Percentiles rank a stretch among this genome's conserved stretches.
Conservation (phyloP, 2,888 invertebrate genomes). For the Macrophya alboannulata region DNA sequence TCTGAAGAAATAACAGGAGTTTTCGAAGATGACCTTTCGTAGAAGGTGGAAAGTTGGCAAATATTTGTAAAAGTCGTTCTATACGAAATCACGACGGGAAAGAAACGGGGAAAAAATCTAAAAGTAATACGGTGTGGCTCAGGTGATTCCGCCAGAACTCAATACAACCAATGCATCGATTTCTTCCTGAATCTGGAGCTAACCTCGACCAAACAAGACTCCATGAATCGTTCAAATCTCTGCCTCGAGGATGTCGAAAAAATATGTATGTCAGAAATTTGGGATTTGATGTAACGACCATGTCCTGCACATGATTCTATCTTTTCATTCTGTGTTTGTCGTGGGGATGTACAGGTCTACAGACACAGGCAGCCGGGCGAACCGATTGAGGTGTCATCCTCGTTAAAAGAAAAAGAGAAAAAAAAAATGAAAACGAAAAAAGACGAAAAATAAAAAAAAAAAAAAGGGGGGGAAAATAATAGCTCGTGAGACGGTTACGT, state of each 20-base stretch:
- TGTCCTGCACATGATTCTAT: background rate
- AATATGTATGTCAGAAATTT: background rate
- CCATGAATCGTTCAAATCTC: background rate
- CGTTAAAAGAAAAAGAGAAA: background rate
- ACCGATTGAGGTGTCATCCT: constrained; percentile 39
- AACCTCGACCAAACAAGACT: background rate
- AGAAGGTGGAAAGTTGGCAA: background rate
- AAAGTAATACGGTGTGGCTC: background rate
- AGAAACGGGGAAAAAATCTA: background rate
- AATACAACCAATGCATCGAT: background rate
- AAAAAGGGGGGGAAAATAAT: no score
- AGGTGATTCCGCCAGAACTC: background rate
- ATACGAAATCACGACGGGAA: background rate
- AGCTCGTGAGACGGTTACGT: constrained; percentile 30
- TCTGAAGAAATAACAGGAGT: no score
- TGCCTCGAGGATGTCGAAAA: background rate
- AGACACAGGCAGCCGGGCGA: background rate
- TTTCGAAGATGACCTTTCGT: no score
- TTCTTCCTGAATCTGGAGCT: background rate
- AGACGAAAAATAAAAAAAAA: background rate
- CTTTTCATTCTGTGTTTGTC: no score
- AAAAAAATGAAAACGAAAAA: background rate
- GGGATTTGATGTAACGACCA: background rate
- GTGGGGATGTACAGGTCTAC: background rate
- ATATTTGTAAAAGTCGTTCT: background rate